Evolutionary conservation across 2,888 invertebrate species (phyloP).

Genomic region (Rhopalosiphum nymphaeae): DNA sequence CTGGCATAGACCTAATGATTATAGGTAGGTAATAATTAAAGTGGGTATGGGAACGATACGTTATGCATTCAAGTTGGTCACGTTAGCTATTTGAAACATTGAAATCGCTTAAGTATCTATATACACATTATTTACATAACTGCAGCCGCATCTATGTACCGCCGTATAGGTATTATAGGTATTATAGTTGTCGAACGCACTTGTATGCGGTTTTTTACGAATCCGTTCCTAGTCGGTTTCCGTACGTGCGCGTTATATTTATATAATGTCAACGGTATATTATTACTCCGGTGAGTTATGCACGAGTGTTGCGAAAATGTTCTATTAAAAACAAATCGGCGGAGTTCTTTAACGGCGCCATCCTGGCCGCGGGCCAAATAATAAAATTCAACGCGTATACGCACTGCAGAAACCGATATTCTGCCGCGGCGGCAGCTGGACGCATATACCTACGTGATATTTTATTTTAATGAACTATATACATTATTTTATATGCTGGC

Average conservation of each 20-base stretch:
- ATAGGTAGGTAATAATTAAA: too few relatives aligned
- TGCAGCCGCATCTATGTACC: not conserved
- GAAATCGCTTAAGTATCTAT: not conserved
- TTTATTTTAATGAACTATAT: not conserved
- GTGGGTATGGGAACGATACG: not conserved
- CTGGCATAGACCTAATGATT: too few relatives aligned
- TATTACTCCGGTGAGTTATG: not conserved
- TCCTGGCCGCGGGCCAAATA: not conserved
- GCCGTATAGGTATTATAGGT: not conserved
- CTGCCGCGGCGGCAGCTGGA: not conserved
- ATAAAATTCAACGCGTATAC: not conserved
- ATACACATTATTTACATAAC: not conserved
- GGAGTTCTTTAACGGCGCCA: not conserved
- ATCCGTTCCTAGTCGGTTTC: not conserved
- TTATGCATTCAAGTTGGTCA: not conserved
- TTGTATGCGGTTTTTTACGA: not conserved
- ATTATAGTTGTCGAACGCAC: not conserved
- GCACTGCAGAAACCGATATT: not conserved
- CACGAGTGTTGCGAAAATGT: not conserved
- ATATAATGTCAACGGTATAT: constrained; percentile 16
- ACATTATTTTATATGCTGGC: not conserved
- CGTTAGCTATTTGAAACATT: not conserved
- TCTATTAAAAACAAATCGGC: constrained; percentile 8
- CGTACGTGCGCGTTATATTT: constrained; percentile 11
- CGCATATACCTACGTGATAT: not conserved